Base-by-base conservation (phyloP, 2,888 invertebrate species). In the Coronaproctus castanopsis region DNA sequence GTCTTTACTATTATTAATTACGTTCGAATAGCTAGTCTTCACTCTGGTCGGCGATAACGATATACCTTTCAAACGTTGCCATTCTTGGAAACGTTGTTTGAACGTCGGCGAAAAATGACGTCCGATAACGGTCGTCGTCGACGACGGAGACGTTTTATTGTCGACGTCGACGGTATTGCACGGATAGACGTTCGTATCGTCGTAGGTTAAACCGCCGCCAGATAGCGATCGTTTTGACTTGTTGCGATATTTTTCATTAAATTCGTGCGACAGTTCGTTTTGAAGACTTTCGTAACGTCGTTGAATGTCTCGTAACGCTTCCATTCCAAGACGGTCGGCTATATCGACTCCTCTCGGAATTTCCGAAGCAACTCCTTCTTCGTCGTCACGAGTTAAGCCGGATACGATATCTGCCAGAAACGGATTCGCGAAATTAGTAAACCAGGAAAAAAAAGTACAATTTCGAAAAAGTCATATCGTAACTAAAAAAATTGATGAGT, bases 61-160 rank as follows among this genome's bases (percentile, higher is more conserved):
- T 68, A 74, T 71, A 62, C 76, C 81, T 67, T 81, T 82, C 67
- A 79, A 81, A 58, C 80, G 80, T 67, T 90, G 84, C 91, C 90
- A 91, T 70, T 90, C 89, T 64, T 83, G 81, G 24, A 91, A 73
- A 70, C 89, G 90, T 70, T 86, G 86, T 56, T 82, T 79, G 69
- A 87, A 87, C 67, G 87, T 86, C 0, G 85, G 81, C 1, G 85
- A 83, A 3, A 87, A 70, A 68, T 84, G 81, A 2, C 52, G 59
- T 21, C 55, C 57, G 19, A 23, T 49, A 18, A 53, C n/a, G 22
- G 58, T 21, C 59, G 51, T n/a, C 48, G 60, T 14, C 58, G 54
- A 55, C 14, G 55, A 21, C 21, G 55, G 52, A 2, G 59, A 18
- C 18, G n/a, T 48, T 51, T 59, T 59, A 5, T 55, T 52, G n/a